These are phyloP conservation scores for Garra rufa DNA, from an alignment of 2,113 vertebrate species.

Conservation along the genomic window DNA sequence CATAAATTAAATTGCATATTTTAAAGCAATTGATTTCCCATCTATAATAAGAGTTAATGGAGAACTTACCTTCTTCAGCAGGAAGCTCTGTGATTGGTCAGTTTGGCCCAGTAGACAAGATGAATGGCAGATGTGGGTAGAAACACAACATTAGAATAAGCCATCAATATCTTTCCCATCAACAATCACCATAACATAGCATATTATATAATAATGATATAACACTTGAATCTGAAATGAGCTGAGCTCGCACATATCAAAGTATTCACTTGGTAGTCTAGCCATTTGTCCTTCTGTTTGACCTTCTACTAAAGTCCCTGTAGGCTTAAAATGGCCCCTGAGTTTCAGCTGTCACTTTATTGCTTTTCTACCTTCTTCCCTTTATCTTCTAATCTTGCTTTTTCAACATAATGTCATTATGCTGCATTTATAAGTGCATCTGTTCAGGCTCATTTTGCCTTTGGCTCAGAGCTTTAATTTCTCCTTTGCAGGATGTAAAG, in stretches of 20 bases:
- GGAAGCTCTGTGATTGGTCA: conserved; percentile 75
- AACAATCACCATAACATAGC: conserved; percentile 15
- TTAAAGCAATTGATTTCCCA: background rate
- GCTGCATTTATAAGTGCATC: background rate
- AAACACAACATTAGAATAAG: conserved; percentile 44
- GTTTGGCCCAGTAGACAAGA: conserved; percentile 18
- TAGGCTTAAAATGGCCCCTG: background rate
- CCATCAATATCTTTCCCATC: background rate
- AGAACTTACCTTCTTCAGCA: conserved; percentile 78
- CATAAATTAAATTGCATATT: background rate
- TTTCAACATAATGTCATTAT: background rate
- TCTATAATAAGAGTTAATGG: conserved; percentile 11
- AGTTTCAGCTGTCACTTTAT: conserved; percentile 3
- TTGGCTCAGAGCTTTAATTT: background rate
- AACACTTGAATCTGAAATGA: background rate
- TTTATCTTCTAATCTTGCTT: background rate
- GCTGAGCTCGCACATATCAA: background rate
- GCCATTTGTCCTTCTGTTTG: conserved; percentile 24
- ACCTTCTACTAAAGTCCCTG: conserved; percentile 10
- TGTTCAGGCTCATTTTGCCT: background rate
- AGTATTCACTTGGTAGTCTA: background rate
- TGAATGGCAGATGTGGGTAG: conserved; percentile 35
- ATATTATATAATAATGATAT: background rate
- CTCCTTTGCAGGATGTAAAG: background rate
- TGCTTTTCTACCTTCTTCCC: background rate